Evolutionary conservation across 1,140 invertebrate genomes (phyloP).

Genomic region (silkworm (Bombyx mori)): DNA sequence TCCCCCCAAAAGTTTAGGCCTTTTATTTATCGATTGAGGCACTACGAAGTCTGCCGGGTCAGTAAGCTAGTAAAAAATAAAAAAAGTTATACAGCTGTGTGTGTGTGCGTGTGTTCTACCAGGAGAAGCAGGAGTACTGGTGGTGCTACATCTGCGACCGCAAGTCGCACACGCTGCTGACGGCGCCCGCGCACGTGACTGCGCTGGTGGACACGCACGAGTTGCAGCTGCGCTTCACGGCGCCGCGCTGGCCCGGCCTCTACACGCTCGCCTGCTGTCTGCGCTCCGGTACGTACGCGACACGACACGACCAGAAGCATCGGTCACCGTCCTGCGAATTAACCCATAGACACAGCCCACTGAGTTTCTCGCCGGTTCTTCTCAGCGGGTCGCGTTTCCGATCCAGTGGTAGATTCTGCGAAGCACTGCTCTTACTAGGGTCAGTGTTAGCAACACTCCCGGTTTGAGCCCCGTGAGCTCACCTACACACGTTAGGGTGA

Average conservation of each 20-base stretch:
- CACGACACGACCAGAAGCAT: no score
- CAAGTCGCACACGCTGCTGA: constrained; percentile 90
- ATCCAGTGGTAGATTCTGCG: no score
- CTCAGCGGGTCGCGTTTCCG: no score
- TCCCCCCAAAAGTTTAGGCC: background rate
- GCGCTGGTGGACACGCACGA: constrained; percentile 85
- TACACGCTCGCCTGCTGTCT: constrained; percentile 96
- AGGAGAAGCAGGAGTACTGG: constrained; percentile 99
- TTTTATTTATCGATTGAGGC: no score
- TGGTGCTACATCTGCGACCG: constrained; percentile 98
- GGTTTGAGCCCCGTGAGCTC: no score
- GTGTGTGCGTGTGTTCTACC: constrained; percentile 17
- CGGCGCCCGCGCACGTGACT: constrained; percentile 93
- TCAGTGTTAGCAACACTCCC: no score
- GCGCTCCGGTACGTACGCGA: constrained; percentile 73
- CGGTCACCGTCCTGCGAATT: no score
- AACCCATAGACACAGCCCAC: no score
- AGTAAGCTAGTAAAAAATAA: background rate
- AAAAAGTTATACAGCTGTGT: background rate
- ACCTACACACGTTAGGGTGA: no score
- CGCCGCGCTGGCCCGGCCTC: constrained; percentile 91
- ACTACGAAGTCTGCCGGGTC: background rate
- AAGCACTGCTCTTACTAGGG: no score
- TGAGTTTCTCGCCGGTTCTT: no score
- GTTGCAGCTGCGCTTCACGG: constrained; percentile 95